Evolutionary conservation across 2,113 vertebrate genomes (phyloP).

Genomic region (Sphaerodactylus townsendi): DNA sequence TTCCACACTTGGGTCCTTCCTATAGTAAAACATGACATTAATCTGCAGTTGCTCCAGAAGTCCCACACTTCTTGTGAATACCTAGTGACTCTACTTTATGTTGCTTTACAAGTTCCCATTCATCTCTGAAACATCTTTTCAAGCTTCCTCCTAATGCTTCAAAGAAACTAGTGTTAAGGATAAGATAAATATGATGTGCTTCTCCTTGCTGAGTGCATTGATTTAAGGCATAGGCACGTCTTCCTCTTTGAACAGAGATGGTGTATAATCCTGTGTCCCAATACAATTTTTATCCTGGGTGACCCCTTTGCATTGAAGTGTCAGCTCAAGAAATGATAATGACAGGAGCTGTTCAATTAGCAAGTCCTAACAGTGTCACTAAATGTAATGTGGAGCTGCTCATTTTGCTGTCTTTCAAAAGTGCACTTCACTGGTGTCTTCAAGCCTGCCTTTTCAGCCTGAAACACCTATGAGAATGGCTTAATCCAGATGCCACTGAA

Average conservation of each 20-base stretch:
- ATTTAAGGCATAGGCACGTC: slow-evolving; percentile 97
- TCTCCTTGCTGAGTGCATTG: slow-evolving; percentile 97
- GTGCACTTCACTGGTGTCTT: slow-evolving; percentile 13
- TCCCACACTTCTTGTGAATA: slow-evolving; percentile 37
- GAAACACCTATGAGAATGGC: slow-evolving; percentile 11
- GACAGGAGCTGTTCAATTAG: slow-evolving; percentile 55
- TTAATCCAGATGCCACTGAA: not conserved
- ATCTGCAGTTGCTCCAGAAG: slow-evolving; percentile 45
- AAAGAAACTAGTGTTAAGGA: slow-evolving; percentile 73
- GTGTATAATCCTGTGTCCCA: slow-evolving; percentile 80
- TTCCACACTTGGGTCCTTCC: slow-evolving; percentile 48
- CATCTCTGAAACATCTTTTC: slow-evolving; percentile 13
- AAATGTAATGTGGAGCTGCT: slow-evolving; percentile 14
- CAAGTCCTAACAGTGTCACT: not conserved
- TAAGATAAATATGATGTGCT: slow-evolving; percentile 90
- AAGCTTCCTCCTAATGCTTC: slow-evolving; percentile 50
- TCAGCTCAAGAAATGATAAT: slow-evolving; percentile 59
- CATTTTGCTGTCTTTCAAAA: slow-evolving; percentile 24
- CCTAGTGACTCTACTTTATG: slow-evolving; percentile 43
- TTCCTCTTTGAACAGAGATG: slow-evolving; percentile 93
- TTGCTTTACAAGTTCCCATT: slow-evolving; percentile 47
- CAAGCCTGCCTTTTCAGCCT: slow-evolving; percentile 37
- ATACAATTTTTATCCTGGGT: slow-evolving; percentile 85
- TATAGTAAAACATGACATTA: slow-evolving; percentile 42
- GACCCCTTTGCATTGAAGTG: slow-evolving; percentile 78